These are phyloP conservation scores for Herminia tarsipennalis DNA, from an alignment of 2,888 invertebrate species.

Conservation along the genomic window DNA sequence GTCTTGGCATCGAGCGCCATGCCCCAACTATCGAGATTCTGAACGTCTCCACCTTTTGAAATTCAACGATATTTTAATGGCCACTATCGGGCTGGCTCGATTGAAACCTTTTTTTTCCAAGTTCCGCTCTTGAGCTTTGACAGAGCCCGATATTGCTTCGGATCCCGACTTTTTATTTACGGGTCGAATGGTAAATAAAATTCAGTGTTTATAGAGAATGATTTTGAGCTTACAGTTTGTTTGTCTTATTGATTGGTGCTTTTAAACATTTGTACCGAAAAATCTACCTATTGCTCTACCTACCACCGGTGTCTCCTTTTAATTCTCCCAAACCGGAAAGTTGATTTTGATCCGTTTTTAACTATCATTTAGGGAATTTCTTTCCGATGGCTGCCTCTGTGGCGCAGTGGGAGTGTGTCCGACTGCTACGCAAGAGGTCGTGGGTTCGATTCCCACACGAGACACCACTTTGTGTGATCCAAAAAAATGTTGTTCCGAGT, in stretches of 20 bases:
- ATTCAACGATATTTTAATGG: slow-evolving; percentile 84
- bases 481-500: no score
- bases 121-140: slow-evolving; percentile 59
- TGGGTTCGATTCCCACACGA: no score
- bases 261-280: slow-evolving; percentile 2
- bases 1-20: slow-evolving; percentile 58
- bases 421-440: no score
- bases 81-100: slow-evolving; percentile 73
- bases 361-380: no score
- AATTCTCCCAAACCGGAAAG: no score
- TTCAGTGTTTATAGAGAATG: slow-evolving; percentile 50
- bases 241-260: slow-evolving; percentile 38
- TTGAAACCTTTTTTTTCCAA: slow-evolving; percentile 65
- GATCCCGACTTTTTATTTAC: slow-evolving; percentile 66
- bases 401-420: no score
- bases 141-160: slow-evolving; percentile 68
- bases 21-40: slow-evolving; percentile 58
- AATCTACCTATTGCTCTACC: no score
- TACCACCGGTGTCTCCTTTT: no score
- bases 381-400: no score
- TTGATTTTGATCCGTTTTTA: no score
- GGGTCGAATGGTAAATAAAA: slow-evolving; percentile 59
- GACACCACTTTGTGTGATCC: no score
- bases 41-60: slow-evolving; percentile 73
- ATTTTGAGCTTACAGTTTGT: slow-evolving; percentile 39